A percentile compares a stretch with the other conserved stretches of the same genome.
Conservation (phyloP, 2,113 vertebrate species). For the Muntiacus reevesi region DNA sequence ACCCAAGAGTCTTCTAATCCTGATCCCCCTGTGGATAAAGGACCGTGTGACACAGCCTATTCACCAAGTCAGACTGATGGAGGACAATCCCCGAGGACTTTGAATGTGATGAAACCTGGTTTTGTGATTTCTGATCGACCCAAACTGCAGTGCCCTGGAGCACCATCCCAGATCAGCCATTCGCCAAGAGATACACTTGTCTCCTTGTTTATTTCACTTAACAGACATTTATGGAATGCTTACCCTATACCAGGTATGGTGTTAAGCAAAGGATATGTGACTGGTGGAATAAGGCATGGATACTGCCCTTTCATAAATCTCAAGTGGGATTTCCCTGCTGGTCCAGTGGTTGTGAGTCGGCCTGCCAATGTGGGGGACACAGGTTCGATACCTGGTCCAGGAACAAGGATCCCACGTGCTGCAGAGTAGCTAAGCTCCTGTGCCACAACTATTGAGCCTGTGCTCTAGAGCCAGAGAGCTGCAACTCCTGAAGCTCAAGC, state of each 20-base stretch:
- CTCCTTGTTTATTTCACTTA: not conserved
- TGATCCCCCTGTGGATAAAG: not conserved
- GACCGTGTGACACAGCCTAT: not conserved
- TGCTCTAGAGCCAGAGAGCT: not conserved
- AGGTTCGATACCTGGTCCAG: not conserved
- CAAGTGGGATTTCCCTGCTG: not conserved
- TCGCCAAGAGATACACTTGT: not conserved
- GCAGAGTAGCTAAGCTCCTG: not conserved
- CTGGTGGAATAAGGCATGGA: not conserved
- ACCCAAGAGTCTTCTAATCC: not conserved
- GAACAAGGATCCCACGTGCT: not conserved
- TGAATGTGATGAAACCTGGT: not conserved
- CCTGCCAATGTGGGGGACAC: not conserved
- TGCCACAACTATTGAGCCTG: not conserved
- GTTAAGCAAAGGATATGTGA: too few species aligned
- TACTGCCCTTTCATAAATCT: not conserved
- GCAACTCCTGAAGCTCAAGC: not conserved
- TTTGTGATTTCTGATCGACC: not conserved
- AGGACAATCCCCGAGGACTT: not conserved
- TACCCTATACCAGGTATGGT: not conserved
- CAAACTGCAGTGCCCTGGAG: not conserved
- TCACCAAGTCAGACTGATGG: not conserved
- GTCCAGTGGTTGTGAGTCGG: not conserved
- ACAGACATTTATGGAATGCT: not conserved
- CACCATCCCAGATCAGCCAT: not conserved